phyloP scores from a whole-genome alignment of 2,797 vertebrate genomes.

The Hemitrygon akajei region DNA sequence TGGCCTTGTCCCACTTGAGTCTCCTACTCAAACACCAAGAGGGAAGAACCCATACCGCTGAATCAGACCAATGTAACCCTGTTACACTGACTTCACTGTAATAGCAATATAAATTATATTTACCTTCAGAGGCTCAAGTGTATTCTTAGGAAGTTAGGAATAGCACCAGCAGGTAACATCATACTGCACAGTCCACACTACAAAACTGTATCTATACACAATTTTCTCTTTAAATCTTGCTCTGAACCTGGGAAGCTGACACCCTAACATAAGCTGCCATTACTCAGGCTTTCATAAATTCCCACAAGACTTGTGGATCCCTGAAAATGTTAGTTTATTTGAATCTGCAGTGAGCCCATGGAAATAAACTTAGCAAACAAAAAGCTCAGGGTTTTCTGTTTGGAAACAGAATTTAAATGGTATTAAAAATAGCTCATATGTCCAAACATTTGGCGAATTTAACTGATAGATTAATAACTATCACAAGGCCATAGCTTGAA shows the following conservation, averaged over 20 bases:
- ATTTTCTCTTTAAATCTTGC: background rate
- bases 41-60: background rate
- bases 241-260: background rate
- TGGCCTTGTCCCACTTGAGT: background rate
- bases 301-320: background rate
- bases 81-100: too few species aligned
- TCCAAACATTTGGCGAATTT: background rate
- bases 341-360: background rate
- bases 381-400: background rate
- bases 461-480: background rate
- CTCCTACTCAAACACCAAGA: background rate
- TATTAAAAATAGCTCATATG: background rate
- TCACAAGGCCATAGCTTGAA: constrained; percentile 17
- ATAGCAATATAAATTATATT: too few species aligned
- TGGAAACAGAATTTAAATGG: background rate
- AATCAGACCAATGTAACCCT: background rate
- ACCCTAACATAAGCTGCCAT: background rate
- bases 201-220: background rate
- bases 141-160: too few species aligned
- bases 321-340: background rate
- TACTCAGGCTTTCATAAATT: background rate
- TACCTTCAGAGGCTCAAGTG: too few species aligned
- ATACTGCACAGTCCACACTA: background rate
- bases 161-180: too few species aligned
- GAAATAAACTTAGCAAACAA: background rate